phyloP scores from a whole-genome alignment of 92 coral and sea anemone genomes.

The Hydrozoanthus gracilis region DNA sequence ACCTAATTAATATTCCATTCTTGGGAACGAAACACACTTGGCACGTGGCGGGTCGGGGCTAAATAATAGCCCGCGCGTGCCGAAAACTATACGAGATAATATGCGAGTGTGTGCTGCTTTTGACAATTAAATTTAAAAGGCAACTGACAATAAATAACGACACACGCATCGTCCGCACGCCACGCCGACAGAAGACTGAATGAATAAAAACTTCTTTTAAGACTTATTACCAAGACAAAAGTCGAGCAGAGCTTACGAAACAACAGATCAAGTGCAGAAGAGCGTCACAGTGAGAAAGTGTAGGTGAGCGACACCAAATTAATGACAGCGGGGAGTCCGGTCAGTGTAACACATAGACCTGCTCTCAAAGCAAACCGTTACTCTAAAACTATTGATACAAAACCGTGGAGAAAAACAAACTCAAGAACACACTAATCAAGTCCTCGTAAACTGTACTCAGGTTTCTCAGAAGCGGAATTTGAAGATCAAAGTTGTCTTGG shows the following conservation, averaged over 20 bases:
- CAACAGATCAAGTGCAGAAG: slow-evolving; percentile 6
- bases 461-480: not conserved
- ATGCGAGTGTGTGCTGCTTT: slow-evolving; percentile 54
- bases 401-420: not conserved
- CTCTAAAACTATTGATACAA: not conserved
- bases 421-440: not conserved
- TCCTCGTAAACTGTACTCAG: not conserved
- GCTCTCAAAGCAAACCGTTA: slow-evolving; percentile 22
- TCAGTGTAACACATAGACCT: not conserved
- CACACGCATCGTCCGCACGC: slow-evolving; percentile 85
- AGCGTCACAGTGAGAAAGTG: slow-evolving; percentile 51
- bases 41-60: slow-evolving; percentile 81
- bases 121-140: slow-evolving; percentile 77
- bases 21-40: slow-evolving; percentile 44
- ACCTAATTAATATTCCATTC: slow-evolving; percentile 17
- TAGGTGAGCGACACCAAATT: not conserved
- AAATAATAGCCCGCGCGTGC: slow-evolving; percentile 88
- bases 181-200: slow-evolving; percentile 71
- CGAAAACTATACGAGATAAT: slow-evolving; percentile 69
- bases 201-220: slow-evolving; percentile 65
- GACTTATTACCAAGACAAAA: slow-evolving; percentile 70
- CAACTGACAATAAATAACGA: slow-evolving; percentile 72
- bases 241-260: slow-evolving; percentile 10
- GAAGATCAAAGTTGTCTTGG: slow-evolving; percentile 24
- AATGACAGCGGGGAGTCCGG: not conserved